These are phyloP conservation scores for Champsocephalus esox DNA, from an alignment of 2,797 vertebrate genomes.

Conservation along the genomic window DNA sequence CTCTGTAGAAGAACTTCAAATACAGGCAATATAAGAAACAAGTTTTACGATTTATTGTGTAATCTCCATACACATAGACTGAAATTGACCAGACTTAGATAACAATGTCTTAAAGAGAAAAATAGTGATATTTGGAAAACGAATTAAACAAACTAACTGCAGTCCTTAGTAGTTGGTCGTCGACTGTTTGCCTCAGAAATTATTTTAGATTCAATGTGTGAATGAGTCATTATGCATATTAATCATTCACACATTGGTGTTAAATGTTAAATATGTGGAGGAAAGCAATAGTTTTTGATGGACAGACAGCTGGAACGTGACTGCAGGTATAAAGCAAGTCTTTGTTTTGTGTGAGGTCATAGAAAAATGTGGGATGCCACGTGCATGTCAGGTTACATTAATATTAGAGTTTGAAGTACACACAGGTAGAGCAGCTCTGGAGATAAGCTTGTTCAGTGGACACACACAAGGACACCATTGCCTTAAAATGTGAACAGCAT, in stretches of 20 bases:
- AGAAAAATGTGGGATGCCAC: slow-evolving; percentile 5
- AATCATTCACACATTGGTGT: slow-evolving; percentile 4
- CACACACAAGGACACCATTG: slow-evolving; percentile 23
- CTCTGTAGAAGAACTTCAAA: neutral
- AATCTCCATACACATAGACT: neutral
- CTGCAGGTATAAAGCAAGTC: slow-evolving; percentile 25
- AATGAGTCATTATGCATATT: slow-evolving; percentile 8
- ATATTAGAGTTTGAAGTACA: neutral
- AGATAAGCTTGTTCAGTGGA: neutral
- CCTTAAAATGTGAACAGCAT: slow-evolving; percentile 25
- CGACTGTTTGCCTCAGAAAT: slow-evolving; percentile 1
- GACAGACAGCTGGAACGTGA: slow-evolving; percentile 33
- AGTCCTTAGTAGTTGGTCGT: slow-evolving; percentile 5
- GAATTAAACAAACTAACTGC: slow-evolving; percentile 14
- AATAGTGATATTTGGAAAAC: slow-evolving; percentile 1
- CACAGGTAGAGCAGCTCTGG: neutral
- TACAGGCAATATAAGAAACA: neutral
- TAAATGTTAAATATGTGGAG: neutral
- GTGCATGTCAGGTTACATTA: slow-evolving; percentile 29
- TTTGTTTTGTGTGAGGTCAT: neutral
- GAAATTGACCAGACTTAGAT: slow-evolving; percentile 16
- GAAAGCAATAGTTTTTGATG: slow-evolving; percentile 24
- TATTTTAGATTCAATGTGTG: neutral
- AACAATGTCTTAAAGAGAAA: slow-evolving; percentile 16
- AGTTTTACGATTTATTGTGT: neutral